Base-by-base conservation (phyloP, 2,797 vertebrate genomes). In the Emys orbicularis region DNA sequence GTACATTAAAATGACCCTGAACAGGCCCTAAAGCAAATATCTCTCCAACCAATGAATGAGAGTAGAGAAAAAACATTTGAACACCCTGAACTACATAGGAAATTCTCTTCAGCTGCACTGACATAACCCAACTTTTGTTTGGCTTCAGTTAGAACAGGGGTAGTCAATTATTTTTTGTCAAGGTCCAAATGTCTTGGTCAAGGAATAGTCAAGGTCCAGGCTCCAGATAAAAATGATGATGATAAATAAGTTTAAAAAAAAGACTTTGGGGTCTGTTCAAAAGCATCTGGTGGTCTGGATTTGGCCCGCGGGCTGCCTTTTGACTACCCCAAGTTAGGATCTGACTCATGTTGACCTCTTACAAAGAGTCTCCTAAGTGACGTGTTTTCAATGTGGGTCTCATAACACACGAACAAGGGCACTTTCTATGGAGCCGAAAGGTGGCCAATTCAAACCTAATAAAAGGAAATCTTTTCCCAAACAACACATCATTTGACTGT, bases 1-100 rank as follows among this genome's bases (percentile, higher is more conserved):
- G 41, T 80, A 41, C 79, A 90, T 89, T 52, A 29, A 88, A 79
- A 86, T 84, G 31, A 72, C 52, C 57, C 90, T 92, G 54, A 57
- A 65, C 49, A 44, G 90, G 72, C 88, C 87, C 83, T 83, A 74
- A 86, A 68, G 74, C 86, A 95, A 88, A 86, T 90, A 84, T 88
- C 68, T 77, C n/a, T 72, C 65, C 65, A 72, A 41, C 12, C 10
- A 72, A 31, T 25, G 56, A 41, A 86, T 82, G 8, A 77, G 44
- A 81, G 90, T 84, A 83, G 23, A 83, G 23, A 83, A 92, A 84
- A 54, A 86, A 12, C 8, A 47, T 54, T 4, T 9, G 68, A 85
- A 85, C 19, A 44, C 81, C 49, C 53, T 91, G 27, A 57, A 65
- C 53, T 37, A 53, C 82, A 87, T 12, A 83, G 53, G 34, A 92